Base-by-base conservation (phyloP, 2,113 vertebrate genomes). In the Carassius gibelio region DNA sequence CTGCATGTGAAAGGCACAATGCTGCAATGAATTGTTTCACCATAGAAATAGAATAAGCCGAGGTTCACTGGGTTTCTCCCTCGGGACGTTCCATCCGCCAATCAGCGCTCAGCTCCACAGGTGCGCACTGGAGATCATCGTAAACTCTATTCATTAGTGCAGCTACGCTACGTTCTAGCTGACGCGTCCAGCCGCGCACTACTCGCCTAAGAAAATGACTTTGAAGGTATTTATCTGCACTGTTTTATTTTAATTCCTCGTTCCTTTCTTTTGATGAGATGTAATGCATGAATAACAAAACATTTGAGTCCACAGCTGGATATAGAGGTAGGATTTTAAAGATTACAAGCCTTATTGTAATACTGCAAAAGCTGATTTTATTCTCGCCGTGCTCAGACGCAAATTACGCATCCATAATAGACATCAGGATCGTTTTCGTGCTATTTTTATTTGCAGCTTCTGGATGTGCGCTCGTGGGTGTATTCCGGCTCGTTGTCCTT, bases 221-320 rank as follows among this genome's bases (percentile, higher is more conserved):
- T 66, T 89, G 82, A 85, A 90, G 90, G 90, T 91, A 83, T 42
- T 48, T 30, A 17, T 10, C n/a, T 3, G 19, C 5, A 4, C 14
- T 8, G 8, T 61, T 50, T 61, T 26, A 8, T 14, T 17, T 34
- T 59, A 0, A 72, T 11, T 42, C 45, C 8, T 26, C 17, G n/a
- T 64, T 38, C 50, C 36, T 17, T 77, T 15, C 8, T 34, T 82
- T 77, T 26, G 21, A 68, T 26, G 59, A 42, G 21, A 17, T 80
- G 13, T 10, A 64, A 64, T 15, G 13, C 59, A 45, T 26, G 21
- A 14, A 23, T 62, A 59, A n/a, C 26, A 7, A 62, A 14, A 36
- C 2, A 6, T 17, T 79, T 61, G 30, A 57, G 17, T 61, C 57
- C n/a, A 10, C 59, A 48, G n/a, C n/a, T 80, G 59, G 3, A 30